Evolutionary conservation across 2,888 invertebrate genomes (phyloP).

Genomic region (Laspeyria flexula): DNA sequence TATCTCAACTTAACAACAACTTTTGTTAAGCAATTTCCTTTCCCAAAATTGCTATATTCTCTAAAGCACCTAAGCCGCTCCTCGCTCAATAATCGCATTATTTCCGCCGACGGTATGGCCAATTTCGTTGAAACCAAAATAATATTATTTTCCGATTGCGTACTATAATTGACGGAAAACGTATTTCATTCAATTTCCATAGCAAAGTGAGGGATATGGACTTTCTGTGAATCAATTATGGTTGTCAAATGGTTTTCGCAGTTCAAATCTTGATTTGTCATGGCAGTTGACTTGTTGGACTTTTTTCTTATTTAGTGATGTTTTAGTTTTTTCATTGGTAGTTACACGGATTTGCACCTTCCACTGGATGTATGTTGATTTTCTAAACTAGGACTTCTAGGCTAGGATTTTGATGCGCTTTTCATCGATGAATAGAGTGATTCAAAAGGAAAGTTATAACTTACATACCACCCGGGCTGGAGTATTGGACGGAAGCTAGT

Average conservation of each 20-base stretch:
- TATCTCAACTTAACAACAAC: too few relatives aligned
- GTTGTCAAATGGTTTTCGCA: not conserved
- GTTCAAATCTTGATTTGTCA: not conserved
- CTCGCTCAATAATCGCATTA: constrained; percentile 18
- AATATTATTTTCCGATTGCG: constrained; percentile 33
- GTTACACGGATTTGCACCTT: too few relatives aligned
- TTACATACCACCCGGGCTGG: too few relatives aligned
- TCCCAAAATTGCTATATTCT: not conserved
- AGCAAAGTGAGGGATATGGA: constrained; percentile 14
- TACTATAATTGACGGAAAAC: constrained; percentile 29
- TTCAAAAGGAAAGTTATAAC: too few relatives aligned
- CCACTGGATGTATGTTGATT: too few relatives aligned
- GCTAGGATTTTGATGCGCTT: too few relatives aligned
- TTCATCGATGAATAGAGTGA: too few relatives aligned
- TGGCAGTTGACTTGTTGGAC: too few relatives aligned
- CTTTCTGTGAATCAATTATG: constrained; percentile 7
- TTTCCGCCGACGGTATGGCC: constrained; percentile 9
- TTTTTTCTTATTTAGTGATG: too few relatives aligned
- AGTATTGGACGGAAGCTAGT: too few relatives aligned
- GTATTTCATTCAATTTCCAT: constrained; percentile 39
- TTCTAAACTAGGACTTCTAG: too few relatives aligned
- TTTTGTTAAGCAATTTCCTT: not conserved
- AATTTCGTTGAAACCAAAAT: constrained; percentile 34
- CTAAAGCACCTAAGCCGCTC: not conserved
- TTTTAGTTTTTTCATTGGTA: too few relatives aligned